These are phyloP conservation scores for Aythya baeri DNA, from an alignment of 2,113 vertebrate species.

Conservation along the genomic window DNA sequence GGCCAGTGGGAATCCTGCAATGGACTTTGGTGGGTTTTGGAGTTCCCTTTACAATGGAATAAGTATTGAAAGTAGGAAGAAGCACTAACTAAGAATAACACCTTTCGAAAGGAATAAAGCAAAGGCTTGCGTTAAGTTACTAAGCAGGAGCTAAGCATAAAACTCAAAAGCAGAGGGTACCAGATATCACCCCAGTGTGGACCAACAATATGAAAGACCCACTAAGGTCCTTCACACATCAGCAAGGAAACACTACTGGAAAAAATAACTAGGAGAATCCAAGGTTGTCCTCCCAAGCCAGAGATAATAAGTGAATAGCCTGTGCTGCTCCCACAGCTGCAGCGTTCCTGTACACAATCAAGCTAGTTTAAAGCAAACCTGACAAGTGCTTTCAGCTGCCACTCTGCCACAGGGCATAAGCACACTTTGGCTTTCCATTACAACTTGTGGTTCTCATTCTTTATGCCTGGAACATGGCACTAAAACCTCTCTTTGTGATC, in stretches of 20 bases:
- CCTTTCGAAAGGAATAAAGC: not conserved
- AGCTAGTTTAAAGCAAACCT: not conserved
- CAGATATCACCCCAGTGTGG: not conserved
- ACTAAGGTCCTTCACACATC: not conserved
- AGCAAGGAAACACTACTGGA: fast-evolving
- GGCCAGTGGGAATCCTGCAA: not conserved
- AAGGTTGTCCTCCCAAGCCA: not conserved
- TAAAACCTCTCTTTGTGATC: not conserved
- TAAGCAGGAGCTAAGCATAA: not conserved
- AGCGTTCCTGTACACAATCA: not conserved
- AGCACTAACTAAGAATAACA: not conserved
- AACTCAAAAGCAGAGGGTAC: not conserved
- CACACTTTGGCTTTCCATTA: not conserved
- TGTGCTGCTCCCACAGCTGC: not conserved
- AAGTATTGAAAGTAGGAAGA: not conserved
- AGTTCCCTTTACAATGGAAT: not conserved
- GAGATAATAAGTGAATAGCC: not conserved
- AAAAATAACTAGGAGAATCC: not conserved
- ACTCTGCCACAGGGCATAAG: not conserved
- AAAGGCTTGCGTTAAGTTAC: not conserved
- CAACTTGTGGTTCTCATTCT: not conserved
- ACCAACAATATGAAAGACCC: not conserved
- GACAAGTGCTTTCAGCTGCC: not conserved
- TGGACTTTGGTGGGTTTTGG: not conserved
- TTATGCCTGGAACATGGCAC: not conserved